Conservation (phyloP, 2,113 vertebrate genomes). For the Pogonocichla stellata region DNA sequence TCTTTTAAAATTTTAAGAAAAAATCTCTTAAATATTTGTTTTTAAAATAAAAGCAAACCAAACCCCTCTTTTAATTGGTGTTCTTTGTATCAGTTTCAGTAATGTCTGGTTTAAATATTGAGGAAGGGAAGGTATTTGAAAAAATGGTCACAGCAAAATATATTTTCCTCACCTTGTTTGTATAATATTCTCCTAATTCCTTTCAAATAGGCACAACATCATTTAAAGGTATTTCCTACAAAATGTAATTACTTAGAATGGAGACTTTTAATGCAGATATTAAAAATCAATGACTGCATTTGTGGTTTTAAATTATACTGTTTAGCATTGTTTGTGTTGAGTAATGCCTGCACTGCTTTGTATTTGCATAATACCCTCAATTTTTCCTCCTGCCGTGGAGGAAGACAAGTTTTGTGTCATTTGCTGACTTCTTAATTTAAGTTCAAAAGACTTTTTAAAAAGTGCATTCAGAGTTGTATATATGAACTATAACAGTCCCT, state of each 20-base stretch:
- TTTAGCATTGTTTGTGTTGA: constrained; percentile 33
- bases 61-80: neutral
- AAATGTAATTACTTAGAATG: constrained; percentile 55
- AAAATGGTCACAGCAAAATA: neutral
- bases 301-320: neutral
- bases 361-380: constrained; percentile 1
- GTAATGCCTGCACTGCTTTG: neutral
- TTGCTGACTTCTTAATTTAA: constrained; percentile 2
- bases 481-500: neutral
- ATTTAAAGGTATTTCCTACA: constrained; percentile 41
- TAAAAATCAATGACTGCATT: constrained; percentile 58
- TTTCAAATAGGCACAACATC: constrained; percentile 43
- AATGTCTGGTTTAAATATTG: neutral
- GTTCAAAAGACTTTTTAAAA: constrained; percentile 3
- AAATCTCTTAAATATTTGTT: neutral
- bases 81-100: neutral
- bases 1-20: neutral
- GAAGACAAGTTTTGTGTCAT: constrained; percentile 21
- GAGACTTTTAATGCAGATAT: constrained; percentile 49
- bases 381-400: neutral
- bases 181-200: constrained; percentile 59
- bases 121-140: neutral
- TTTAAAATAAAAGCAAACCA: neutral
- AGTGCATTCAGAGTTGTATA: neutral
- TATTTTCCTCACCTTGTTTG: constrained; percentile 38